Evolutionary conservation across 1,140 invertebrate genomes (phyloP).

Genomic region (Manduca sexta): DNA sequence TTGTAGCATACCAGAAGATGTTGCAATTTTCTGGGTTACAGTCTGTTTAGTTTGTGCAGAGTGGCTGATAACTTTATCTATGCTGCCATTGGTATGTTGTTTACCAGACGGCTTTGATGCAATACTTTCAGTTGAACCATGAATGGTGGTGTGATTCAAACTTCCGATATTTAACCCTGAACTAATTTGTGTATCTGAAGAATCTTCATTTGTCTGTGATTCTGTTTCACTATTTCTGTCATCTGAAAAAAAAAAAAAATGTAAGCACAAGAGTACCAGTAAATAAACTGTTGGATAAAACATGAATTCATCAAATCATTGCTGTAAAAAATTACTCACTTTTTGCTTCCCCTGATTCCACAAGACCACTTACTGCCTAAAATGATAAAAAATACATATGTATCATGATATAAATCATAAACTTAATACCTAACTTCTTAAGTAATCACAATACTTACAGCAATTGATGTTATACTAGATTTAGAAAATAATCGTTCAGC

Average conservation of each 20-base stretch:
- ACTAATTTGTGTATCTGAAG: slow-evolving; percentile 81
- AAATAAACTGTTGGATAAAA: too few species aligned
- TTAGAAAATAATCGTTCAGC: slow-evolving; percentile 98
- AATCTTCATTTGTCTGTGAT: slow-evolving; percentile 87
- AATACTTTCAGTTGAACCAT: slow-evolving; percentile 75
- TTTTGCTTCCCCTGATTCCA: slow-evolving; percentile 74
- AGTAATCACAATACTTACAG: slow-evolving; percentile 77
- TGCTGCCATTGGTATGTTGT: slow-evolving; percentile 76
- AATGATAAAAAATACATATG: slow-evolving; percentile 40
- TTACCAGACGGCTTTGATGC: slow-evolving; percentile 77
- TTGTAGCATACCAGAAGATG: slow-evolving; percentile 70
- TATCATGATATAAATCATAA: not conserved
- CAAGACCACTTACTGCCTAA: slow-evolving; percentile 87
- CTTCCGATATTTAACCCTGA: slow-evolving; percentile 46
- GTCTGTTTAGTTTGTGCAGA: slow-evolving; percentile 47
- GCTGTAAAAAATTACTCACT: slow-evolving; percentile 68
- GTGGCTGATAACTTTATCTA: slow-evolving; percentile 56
- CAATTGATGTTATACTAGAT: slow-evolving; percentile 98
- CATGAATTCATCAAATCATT: too few species aligned
- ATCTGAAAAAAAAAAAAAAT: slow-evolving; percentile 72
- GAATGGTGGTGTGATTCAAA: slow-evolving; percentile 78
- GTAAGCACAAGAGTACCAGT: too few species aligned
- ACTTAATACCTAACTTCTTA: not conserved
- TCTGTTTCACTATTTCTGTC: slow-evolving; percentile 92
- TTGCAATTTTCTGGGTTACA: slow-evolving; percentile 67